Evolutionary conservation across 2,113 vertebrate genomes (phyloP).

Genomic region (Cavia aperea): DNA sequence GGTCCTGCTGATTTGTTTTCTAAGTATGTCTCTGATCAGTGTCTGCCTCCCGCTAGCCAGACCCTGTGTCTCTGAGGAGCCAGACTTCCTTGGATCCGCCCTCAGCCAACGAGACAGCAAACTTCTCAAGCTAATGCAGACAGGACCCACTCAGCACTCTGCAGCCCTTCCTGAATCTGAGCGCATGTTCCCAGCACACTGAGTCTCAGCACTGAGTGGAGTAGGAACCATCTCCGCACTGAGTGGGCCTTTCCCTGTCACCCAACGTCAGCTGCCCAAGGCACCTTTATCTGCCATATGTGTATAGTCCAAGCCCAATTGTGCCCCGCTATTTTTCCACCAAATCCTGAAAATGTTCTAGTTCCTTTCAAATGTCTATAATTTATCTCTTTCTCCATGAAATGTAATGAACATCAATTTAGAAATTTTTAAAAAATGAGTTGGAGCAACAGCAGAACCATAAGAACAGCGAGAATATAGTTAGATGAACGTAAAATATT

Average conservation of each 20-base stretch:
- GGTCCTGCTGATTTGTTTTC: neutral
- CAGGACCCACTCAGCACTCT: neutral
- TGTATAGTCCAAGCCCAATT: neutral
- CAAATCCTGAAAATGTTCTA: constrained; percentile 13
- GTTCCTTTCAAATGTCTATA: constrained; percentile 27
- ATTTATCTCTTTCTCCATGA: neutral
- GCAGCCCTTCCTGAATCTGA: neutral
- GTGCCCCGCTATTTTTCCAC: neutral
- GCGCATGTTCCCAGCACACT: neutral
- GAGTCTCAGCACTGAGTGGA: neutral
- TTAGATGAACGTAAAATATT: constrained; percentile 49
- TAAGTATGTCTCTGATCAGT: neutral
- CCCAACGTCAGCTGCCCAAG: neutral
- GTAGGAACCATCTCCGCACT: neutral
- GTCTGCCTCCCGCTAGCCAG: neutral
- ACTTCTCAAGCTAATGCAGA: neutral
- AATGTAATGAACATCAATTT: constrained; percentile 41
- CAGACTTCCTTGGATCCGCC: neutral
- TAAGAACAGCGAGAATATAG: neutral
- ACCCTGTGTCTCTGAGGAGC: neutral
- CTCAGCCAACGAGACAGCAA: neutral
- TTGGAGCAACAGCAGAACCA: neutral
- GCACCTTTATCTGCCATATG: neutral
- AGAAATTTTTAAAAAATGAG: constrained; percentile 22
- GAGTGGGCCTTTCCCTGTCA: neutral